Percentiles rank a stretch among this genome's conserved stretches.
Conservation (phyloP, 1,140 invertebrate species). For the Araneus ventricosus region DNA sequence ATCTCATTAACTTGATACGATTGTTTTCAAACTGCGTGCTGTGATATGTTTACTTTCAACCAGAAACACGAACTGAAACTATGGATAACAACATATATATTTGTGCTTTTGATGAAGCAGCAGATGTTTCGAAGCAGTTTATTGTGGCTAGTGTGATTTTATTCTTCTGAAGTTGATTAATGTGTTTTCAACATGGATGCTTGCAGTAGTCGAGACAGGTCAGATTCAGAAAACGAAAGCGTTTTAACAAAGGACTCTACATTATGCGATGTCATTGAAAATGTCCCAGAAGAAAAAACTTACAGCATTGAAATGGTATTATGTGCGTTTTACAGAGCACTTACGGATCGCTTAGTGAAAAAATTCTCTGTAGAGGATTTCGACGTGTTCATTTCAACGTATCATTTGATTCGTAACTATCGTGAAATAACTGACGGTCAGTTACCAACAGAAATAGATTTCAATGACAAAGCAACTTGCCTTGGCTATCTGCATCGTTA, state of each 20-base stretch:
- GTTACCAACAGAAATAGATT: background rate
- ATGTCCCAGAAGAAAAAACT: background rate
- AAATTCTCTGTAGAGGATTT: background rate
- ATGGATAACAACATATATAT: no score
- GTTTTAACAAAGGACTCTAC: background rate
- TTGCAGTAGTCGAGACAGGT: background rate
- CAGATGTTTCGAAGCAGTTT: no score
- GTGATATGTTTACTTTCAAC: no score
- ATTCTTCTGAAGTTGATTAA: no score
- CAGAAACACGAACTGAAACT: no score
- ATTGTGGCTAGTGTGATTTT: no score
- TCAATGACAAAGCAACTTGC: background rate
- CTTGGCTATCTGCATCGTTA: constrained; percentile 22
- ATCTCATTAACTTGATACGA: no score
- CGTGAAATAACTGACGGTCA: background rate
- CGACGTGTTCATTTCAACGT: background rate
- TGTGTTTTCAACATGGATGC: no score
- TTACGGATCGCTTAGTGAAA: background rate
- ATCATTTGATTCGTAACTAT: background rate
- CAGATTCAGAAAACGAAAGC: background rate
- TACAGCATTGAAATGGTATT: background rate
- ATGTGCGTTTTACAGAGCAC: background rate
- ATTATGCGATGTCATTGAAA: background rate
- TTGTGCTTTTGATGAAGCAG: no score
- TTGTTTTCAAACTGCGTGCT: no score